Evolutionary conservation across 2,888 invertebrate genomes (phyloP).

Genomic region (Torymus auratus): DNA sequence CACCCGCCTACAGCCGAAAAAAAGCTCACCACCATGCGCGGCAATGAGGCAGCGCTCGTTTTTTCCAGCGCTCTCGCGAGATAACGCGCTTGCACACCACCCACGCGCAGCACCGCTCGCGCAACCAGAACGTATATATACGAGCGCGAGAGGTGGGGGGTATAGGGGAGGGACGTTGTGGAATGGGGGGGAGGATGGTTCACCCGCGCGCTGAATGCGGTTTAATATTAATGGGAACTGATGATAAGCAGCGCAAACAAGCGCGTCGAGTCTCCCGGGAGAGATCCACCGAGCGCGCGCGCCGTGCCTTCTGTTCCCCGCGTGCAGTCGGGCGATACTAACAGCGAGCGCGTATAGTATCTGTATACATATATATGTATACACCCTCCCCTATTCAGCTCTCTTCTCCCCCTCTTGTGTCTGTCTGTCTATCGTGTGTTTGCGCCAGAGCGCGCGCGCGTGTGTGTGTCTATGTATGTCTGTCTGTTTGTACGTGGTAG

Average conservation of each 20-base stretch:
- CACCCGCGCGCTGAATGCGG: conserved; percentile 76
- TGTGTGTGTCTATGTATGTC: neutral
- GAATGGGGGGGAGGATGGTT: conserved; percentile 15
- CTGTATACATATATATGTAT: no score
- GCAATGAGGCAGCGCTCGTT: no score
- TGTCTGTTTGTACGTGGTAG: neutral
- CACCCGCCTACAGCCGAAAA: no score
- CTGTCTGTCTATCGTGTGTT: neutral
- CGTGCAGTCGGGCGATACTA: conserved; percentile 72
- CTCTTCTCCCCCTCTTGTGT: neutral
- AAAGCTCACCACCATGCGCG: no score
- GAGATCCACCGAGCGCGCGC: conserved; percentile 51
- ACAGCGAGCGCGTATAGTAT: conserved; percentile 18
- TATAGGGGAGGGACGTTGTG: conserved; percentile 44
- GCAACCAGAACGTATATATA: conserved; percentile 52
- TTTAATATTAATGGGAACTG: conserved; percentile 77
- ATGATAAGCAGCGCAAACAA: conserved; percentile 77
- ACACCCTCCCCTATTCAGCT: neutral
- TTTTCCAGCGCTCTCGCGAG: no score
- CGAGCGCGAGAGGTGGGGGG: conserved; percentile 49
- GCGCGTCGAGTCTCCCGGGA: conserved; percentile 77
- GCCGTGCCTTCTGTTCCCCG: conserved; percentile 60
- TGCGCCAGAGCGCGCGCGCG: no score
- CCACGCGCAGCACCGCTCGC: no score
- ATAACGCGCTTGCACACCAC: no score